phyloP scores from a whole-genome alignment of 1,140 invertebrate species.

The Euwallacea fornicatus region DNA sequence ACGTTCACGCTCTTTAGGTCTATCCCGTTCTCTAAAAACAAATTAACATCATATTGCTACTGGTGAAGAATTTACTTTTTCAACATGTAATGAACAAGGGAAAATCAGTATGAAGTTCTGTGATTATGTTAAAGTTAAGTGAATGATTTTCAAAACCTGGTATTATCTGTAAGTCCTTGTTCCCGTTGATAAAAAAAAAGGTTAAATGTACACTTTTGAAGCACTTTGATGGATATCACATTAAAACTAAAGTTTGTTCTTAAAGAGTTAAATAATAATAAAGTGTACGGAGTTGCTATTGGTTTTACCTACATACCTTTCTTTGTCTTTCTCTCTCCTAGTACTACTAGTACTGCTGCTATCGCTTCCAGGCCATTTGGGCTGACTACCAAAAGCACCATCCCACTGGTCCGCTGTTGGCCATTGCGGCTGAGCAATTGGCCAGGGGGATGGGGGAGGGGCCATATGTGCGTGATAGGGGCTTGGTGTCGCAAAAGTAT shows the following conservation, averaged over 20 bases:
- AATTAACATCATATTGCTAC: neutral
- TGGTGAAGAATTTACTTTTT: neutral
- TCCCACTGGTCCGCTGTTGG: constrained; percentile 17
- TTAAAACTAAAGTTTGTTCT: neutral
- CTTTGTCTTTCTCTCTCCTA: constrained; percentile 36
- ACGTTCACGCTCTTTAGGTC: constrained; percentile 22
- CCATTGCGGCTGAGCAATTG: neutral
- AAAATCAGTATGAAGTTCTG: too few relatives aligned
- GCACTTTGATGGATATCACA: too few relatives aligned
- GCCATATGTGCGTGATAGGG: constrained; percentile 41
- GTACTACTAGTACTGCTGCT: constrained; percentile 17
- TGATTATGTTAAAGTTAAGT: neutral
- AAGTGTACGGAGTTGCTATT: neutral
- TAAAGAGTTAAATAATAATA: neutral
- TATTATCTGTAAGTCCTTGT: too few relatives aligned
- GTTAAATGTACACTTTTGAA: too few relatives aligned
- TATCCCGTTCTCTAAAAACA: constrained; percentile 6
- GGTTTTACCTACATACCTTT: constrained; percentile 9
- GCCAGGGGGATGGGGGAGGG: constrained; percentile 38
- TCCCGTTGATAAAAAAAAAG: too few relatives aligned
- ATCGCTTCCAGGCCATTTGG: constrained; percentile 42
- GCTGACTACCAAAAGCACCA: neutral
- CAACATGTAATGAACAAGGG: too few relatives aligned
- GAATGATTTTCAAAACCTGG: too few relatives aligned
- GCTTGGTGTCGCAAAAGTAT: constrained; percentile 40